A percentile compares a stretch with the other conserved stretches of the same genome.
Conservation (phyloP, 2,888 invertebrate species). For the Drosophila parthenogenetica region DNA sequence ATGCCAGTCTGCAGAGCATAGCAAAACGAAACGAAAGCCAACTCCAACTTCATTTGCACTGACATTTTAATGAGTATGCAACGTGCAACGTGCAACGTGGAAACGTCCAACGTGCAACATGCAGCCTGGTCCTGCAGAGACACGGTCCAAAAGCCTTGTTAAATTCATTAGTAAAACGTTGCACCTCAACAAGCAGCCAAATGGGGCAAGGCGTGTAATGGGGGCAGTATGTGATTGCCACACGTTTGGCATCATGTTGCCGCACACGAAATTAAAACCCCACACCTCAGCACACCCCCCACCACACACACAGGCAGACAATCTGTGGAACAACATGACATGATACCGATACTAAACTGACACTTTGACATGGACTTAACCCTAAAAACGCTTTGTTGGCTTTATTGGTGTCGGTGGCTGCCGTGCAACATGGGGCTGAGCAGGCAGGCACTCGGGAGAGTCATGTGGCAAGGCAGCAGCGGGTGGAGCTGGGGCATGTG, state of each 20-base stretch:
- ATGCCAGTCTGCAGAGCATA: constrained; percentile 57
- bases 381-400: constrained; percentile 82
- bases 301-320: constrained; percentile 23
- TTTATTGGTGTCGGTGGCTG: constrained; percentile 79
- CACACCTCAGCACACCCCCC: constrained; percentile 37
- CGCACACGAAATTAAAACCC: constrained; percentile 81
- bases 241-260: constrained; percentile 81
- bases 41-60: constrained; percentile 60
- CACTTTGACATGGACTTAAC: constrained; percentile 85
- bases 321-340: constrained; percentile 79
- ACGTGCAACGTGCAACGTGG: constrained; percentile 65
- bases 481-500: neutral
- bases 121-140: constrained; percentile 40
- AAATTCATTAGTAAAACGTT: constrained; percentile 82
- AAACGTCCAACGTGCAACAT: constrained; percentile 35
- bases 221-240: constrained; percentile 36
- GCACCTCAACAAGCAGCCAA: constrained; percentile 72
- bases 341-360: constrained; percentile 85
- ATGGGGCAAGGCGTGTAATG: neutral
- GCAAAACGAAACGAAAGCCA: neutral
- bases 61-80: constrained; percentile 81
- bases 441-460: constrained; percentile 6
- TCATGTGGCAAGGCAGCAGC: neutral
- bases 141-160: constrained; percentile 68
- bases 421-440: constrained; percentile 31